Conservation (phyloP, 2,888 invertebrate genomes). For the Leucophenga montana region DNA sequence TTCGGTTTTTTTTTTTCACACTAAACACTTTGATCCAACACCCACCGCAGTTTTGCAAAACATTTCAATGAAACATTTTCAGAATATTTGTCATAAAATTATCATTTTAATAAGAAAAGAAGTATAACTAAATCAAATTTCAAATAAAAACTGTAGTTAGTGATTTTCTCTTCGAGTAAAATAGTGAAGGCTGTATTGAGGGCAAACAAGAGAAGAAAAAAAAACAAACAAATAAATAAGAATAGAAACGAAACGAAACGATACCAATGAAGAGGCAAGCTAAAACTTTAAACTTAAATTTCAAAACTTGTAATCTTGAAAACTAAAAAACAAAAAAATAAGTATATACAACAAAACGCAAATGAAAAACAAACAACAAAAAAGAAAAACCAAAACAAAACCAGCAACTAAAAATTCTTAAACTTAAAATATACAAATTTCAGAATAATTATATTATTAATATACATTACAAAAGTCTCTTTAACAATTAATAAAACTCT, state of each 20-base stretch:
- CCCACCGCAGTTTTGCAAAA: conserved; percentile 48
- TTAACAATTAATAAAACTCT: conserved; percentile 63
- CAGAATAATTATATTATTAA: conserved; percentile 17
- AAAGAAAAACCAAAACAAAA: conserved; percentile 28
- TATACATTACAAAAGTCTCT: conserved; percentile 29
- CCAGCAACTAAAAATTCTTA: not conserved
- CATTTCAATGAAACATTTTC: not conserved
- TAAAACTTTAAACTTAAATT: conserved; percentile 21
- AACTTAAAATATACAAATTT: conserved; percentile 17
- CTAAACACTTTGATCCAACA: conserved; percentile 54
- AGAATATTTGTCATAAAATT: conserved; percentile 7
- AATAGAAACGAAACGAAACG: not conserved
- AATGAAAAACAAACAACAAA: not conserved
- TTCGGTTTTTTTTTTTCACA: too few relatives aligned
- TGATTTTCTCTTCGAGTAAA: not conserved
- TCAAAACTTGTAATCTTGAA: conserved; percentile 50
- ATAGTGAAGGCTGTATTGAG: not conserved
- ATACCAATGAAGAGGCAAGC: not conserved
- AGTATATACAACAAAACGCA: conserved; percentile 22
- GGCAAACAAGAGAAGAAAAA: conserved; percentile 8
- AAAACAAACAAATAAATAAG: not conserved
- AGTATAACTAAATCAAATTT: not conserved
- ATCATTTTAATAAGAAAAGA: not conserved
- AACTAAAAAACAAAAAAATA: conserved; percentile 30
- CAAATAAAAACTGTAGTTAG: not conserved